Conservation (phyloP, 2,888 invertebrate genomes). For the Aproaerema taeniolella region DNA sequence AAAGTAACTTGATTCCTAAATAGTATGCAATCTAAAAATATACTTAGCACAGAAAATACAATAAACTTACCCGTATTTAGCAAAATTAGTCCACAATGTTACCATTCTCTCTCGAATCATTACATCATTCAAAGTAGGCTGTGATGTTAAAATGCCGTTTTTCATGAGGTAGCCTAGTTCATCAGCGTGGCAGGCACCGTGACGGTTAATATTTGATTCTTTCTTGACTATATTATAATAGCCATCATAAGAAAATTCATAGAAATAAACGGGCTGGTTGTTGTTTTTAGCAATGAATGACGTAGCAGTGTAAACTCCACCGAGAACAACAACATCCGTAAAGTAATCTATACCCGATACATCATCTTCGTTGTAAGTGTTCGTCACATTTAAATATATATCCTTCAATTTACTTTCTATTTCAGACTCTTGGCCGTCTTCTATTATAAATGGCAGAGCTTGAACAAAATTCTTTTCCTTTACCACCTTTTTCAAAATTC, state of each 20-base stretch:
- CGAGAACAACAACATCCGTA: slow-evolving; percentile 38
- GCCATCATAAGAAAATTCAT: slow-evolving; percentile 41
- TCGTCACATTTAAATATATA: slow-evolving; percentile 21
- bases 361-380: slow-evolving; percentile 24
- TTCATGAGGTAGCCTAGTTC: slow-evolving; percentile 31
- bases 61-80: slow-evolving; percentile 43
- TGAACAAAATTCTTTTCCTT: slow-evolving; percentile 30
- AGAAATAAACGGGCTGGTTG: slow-evolving; percentile 33
- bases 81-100: slow-evolving; percentile 48
- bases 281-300: slow-evolving; percentile 24
- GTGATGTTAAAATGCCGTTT: slow-evolving; percentile 22
- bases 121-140: slow-evolving; percentile 15
- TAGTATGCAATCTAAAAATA: no score
- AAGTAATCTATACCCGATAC: slow-evolving; percentile 37
- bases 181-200: slow-evolving; percentile 41
- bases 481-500: slow-evolving; percentile 26
- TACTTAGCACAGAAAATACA: no score
- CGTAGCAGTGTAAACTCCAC: slow-evolving; percentile 34
- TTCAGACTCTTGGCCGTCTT: slow-evolving; percentile 19
- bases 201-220: slow-evolving; percentile 24
- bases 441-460: slow-evolving; percentile 29
- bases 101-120: slow-evolving; percentile 29
- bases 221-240: slow-evolving; percentile 31
- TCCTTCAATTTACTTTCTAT: slow-evolving; percentile 24
- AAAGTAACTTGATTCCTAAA: background rate